Conservation (phyloP, 2,113 vertebrate species). For the Cyphomyrus plagiostoma region DNA sequence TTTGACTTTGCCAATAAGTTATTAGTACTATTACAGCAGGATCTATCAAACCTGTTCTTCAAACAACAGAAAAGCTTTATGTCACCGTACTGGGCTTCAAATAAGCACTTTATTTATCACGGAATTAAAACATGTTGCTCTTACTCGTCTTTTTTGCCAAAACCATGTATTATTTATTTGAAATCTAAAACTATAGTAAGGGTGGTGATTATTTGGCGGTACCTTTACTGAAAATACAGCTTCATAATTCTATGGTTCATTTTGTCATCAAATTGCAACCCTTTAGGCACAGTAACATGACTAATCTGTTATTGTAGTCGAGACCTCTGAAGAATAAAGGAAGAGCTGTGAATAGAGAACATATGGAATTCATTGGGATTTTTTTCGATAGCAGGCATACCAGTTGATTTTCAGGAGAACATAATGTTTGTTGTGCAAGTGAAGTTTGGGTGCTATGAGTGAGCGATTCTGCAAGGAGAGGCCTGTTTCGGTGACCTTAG, state of each 20-base stretch:
- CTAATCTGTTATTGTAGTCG: constrained; percentile 24
- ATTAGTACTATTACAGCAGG: neutral
- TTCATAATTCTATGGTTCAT: neutral
- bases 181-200: neutral
- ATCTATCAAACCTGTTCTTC: neutral
- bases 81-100: neutral
- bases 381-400: constrained; percentile 36
- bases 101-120: neutral
- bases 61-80: neutral
- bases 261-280: neutral
- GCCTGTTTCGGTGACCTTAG: constrained; percentile 8
- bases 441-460: constrained; percentile 4
- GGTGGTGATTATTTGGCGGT: neutral
- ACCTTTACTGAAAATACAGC: neutral
- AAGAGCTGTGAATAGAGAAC: constrained; percentile 28
- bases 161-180: neutral
- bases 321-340: neutral
- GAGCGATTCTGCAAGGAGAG: constrained; percentile 24
- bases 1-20: neutral
- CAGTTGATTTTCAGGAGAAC: constrained; percentile 33
- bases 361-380: constrained; percentile 32
- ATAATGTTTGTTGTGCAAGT: constrained; percentile 31
- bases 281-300: constrained; percentile 24
- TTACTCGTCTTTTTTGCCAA: neutral
- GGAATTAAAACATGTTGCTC: neutral